These are phyloP conservation scores for Botia kubotai DNA, from an alignment of 2,797 vertebrate genomes.

Conservation along the genomic window DNA sequence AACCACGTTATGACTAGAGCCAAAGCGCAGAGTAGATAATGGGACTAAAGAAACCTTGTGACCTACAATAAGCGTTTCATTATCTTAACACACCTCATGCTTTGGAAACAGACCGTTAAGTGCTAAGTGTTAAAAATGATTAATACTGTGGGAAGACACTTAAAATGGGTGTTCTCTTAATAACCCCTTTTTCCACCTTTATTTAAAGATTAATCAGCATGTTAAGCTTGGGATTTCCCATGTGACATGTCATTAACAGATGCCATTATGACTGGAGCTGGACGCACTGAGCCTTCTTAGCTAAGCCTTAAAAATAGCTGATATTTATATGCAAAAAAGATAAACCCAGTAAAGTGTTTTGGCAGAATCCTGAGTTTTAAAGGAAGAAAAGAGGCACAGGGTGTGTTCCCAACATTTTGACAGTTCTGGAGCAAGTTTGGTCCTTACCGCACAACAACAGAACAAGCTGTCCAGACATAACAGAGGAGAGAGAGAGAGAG, in stretches of 20 bases:
- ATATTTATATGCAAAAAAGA: slow-evolving; percentile 8
- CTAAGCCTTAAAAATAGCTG: not conserved
- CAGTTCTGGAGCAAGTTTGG: slow-evolving; percentile 38
- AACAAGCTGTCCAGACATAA: slow-evolving; percentile 24
- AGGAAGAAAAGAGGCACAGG: slow-evolving; percentile 13
- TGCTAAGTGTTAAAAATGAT: slow-evolving; percentile 48
- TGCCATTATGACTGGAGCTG: slow-evolving; percentile 32
- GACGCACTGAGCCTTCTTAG: slow-evolving; percentile 24
- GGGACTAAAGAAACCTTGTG: slow-evolving; percentile 17
- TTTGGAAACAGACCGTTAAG: slow-evolving; percentile 1
- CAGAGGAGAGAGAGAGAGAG: slow-evolving; percentile 18
- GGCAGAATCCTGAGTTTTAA: slow-evolving; percentile 19
- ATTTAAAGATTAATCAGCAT: slow-evolving; percentile 55
- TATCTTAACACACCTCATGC: slow-evolving; percentile 1
- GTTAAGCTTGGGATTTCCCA: slow-evolving; percentile 50
- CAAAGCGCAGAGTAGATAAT: slow-evolving; percentile 21
- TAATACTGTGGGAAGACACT: slow-evolving; percentile 26
- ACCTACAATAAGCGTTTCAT: slow-evolving; percentile 2
- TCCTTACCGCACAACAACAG: slow-evolving; percentile 37
- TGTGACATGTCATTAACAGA: slow-evolving; percentile 48
- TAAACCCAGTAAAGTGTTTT: not conserved
- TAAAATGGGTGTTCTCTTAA: slow-evolving; percentile 47
- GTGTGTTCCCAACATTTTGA: slow-evolving; percentile 34
- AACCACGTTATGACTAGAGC: slow-evolving; percentile 5
- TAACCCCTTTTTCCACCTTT: slow-evolving; percentile 48